A percentile compares a stretch with the other conserved stretches of the same genome.
Evolutionary conservation across 2,113 vertebrate genomes (phyloP).

Genomic region (Ceyx cyanopectus): DNA sequence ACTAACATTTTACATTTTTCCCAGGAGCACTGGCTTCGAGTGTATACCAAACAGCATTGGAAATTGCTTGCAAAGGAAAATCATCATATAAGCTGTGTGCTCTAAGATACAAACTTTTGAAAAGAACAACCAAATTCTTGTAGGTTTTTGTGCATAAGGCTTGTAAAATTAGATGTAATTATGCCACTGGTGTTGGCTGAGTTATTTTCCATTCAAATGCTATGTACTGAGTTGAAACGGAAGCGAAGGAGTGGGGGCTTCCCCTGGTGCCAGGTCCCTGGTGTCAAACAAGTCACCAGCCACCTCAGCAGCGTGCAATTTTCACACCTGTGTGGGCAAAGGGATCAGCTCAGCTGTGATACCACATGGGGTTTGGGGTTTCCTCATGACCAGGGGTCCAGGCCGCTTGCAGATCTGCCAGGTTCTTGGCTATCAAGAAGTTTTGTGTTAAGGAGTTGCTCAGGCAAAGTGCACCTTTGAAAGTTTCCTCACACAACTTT

Average conservation of each 20-base stretch:
- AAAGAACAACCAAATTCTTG: slow-evolving; percentile 10
- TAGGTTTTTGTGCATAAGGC: background rate
- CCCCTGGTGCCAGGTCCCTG: background rate
- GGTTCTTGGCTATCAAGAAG: background rate
- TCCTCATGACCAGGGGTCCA: background rate
- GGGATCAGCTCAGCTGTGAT: background rate
- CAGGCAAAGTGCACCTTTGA: accelerated
- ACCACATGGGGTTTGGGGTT: background rate
- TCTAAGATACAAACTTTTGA: background rate
- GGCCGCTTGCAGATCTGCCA: accelerated
- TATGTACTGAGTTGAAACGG: background rate
- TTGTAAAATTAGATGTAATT: background rate
- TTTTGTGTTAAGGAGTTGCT: background rate
- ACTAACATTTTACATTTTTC: background rate
- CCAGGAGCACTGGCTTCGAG: background rate
- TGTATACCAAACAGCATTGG: background rate
- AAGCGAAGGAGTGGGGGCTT: background rate
- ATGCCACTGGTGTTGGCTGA: background rate
- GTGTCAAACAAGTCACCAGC: background rate
- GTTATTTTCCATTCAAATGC: slow-evolving; percentile 14
- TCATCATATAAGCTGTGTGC: background rate
- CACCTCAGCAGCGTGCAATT: accelerated
- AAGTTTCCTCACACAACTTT: background rate
- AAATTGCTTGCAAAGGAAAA: background rate
- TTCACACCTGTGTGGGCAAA: background rate